Base-by-base conservation (phyloP, 2,888 invertebrate genomes). In the Spialia ferax region DNA sequence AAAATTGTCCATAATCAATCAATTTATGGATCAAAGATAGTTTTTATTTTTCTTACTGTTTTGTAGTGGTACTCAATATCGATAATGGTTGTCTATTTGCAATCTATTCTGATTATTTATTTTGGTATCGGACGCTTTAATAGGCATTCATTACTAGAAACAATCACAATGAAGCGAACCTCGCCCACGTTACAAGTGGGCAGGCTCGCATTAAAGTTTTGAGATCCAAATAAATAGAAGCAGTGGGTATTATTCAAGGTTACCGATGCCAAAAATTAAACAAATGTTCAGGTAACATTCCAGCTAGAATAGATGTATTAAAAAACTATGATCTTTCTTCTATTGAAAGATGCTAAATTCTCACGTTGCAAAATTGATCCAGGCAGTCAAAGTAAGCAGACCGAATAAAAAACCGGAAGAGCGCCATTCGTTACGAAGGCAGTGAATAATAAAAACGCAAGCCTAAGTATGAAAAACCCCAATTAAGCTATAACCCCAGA, bases 401-500 rank as follows among this genome's bases (percentile, higher is more conserved):
- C 11, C 55, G 26, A 45, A 64, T 59, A 66, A 38, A 61, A 62
- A 52, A 50, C 69, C 18, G 59, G 52, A 59, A 57, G 32, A 60
- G 42, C 29, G 42, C 15, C 66, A 32, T 70, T 68, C 38, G 55
- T 71, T 69, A 65, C 63, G 62, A 68, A 60, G 42, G 60, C 59
- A 66, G 54, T 76, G 77, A 81, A 74, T 71, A 71, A 73, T 75
- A 76, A 77, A 75, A 79, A 73, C 78, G 78, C 80, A 80, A 78
- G 79, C 78, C 83, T 82, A 75, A 79, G 77, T 76, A 77, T 73
- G 77, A 84, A 85, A 89, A 85, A 84, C 80, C 80, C 80, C 84
- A 86, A 87, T 89, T 88, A 86, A 83, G 83, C 80, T 78, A 80
- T 86, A 88, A 88, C 83, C 80, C 79, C 76, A 74, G 81, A 85